phyloP scores from a whole-genome alignment of 1,140 invertebrate species.

The Drosophila sucinea region DNA sequence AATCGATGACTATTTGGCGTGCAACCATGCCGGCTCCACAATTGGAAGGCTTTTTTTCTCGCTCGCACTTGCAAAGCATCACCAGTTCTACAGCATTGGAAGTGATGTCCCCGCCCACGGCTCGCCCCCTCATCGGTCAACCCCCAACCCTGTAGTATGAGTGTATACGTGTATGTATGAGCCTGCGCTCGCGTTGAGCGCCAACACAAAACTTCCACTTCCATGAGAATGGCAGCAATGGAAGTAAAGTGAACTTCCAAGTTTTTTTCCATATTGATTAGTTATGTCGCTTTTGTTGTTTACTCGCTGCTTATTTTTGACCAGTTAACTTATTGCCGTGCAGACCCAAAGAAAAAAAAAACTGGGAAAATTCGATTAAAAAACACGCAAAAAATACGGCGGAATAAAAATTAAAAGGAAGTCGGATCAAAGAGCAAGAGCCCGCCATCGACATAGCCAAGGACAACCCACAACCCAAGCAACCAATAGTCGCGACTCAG shows the following conservation, averaged over 20 bases:
- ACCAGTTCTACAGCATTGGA: constrained; percentile 1
- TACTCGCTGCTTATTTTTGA: constrained; percentile 80
- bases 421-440: neutral
- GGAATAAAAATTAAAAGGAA: constrained; percentile 12
- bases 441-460: constrained; percentile 8
- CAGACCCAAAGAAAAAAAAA: constrained; percentile 46
- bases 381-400: constrained; percentile 14
- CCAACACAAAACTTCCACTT: constrained; percentile 11
- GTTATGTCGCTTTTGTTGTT: constrained; percentile 83
- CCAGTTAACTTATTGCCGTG: constrained; percentile 69
- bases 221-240: constrained; percentile 9
- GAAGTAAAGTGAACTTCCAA: constrained; percentile 30
- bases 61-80: neutral
- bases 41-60: neutral
- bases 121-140: neutral
- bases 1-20: neutral
- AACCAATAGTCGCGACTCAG: constrained; percentile 44
- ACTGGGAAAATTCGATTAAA: constrained; percentile 17
- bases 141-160: neutral
- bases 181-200: constrained; percentile 1
- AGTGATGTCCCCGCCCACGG: neutral
- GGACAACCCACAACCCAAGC: neutral
- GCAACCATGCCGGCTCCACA: constrained; percentile 10
- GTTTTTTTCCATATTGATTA: constrained; percentile 83
- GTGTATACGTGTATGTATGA: neutral